These are phyloP conservation scores for Danio aesculapii DNA, from an alignment of 2,797 vertebrate genomes.

Conservation along the genomic window DNA sequence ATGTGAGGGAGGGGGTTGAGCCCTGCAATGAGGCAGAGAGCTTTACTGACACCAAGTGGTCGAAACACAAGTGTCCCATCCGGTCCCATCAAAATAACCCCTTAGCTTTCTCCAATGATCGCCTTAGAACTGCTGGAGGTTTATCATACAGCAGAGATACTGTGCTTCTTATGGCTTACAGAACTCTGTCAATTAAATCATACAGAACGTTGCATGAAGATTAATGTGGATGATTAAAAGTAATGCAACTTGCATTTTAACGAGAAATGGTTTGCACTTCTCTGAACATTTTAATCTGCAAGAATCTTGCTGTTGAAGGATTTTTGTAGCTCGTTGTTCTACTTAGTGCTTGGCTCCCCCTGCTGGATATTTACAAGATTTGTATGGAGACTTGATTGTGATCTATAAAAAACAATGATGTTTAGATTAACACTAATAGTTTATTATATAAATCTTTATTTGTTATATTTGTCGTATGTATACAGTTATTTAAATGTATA, in stretches of 20 bases:
- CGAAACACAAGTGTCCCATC: neutral
- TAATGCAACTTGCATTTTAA: neutral
- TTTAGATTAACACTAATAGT: neutral
- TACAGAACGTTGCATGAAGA: neutral
- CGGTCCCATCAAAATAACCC: neutral
- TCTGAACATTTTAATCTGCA: neutral
- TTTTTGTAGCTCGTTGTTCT: slow-evolving; percentile 16
- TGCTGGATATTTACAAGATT: slow-evolving; percentile 49
- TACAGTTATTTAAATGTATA: neutral
- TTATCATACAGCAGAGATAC: neutral
- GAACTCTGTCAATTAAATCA: neutral
- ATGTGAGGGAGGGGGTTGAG: neutral
- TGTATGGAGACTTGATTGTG: too few species aligned
- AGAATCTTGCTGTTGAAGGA: neutral
- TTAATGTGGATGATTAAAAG: neutral
- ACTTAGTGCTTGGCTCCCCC: slow-evolving; percentile 62
- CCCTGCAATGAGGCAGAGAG: slow-evolving; percentile 35
- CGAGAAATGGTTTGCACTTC: neutral
- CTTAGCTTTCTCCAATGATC: neutral
- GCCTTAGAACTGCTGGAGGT: neutral
- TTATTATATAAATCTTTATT: neutral
- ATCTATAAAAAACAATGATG: too few species aligned
- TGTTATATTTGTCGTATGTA: neutral
- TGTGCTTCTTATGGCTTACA: neutral
- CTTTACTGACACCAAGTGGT: slow-evolving; percentile 69